phyloP scores from a whole-genome alignment of 2,797 vertebrate genomes.

The Lacerta bilineata region DNA sequence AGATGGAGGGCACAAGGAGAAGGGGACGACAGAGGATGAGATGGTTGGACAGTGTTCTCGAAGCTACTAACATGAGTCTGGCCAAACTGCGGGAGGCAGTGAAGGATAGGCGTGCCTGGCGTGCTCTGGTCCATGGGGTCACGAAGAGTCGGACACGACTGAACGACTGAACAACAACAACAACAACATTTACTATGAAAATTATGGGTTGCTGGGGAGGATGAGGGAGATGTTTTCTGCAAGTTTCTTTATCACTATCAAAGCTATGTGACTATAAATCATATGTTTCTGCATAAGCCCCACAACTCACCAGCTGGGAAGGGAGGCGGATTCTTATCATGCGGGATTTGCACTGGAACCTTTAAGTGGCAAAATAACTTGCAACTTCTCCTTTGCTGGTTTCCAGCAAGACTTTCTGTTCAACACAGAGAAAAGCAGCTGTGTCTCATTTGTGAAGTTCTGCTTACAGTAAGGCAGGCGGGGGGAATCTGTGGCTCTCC shows the following conservation, averaged over 20 bases:
- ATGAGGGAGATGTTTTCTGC: not conserved
- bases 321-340: slow-evolving; percentile 39
- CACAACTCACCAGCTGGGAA: slow-evolving; percentile 35
- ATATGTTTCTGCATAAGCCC: slow-evolving; percentile 28
- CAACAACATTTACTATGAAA: slow-evolving; percentile 28
- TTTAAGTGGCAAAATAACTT: slow-evolving; percentile 54
- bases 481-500: too few species aligned
- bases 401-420: not conserved
- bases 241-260: not conserved
- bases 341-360: slow-evolving; percentile 45
- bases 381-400: slow-evolving; percentile 15
- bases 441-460: not conserved
- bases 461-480: too few species aligned
- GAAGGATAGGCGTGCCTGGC: too few species aligned
- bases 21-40: too few species aligned
- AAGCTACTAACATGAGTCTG: too few species aligned
- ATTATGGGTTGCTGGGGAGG: not conserved
- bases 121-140: too few species aligned
- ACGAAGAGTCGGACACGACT: too few species aligned
- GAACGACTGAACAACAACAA: too few species aligned
- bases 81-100: too few species aligned
- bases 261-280: not conserved
- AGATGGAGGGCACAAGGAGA: too few species aligned
- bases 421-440: not conserved
- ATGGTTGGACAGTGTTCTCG: too few species aligned